Evolutionary conservation across 1,140 invertebrate genomes (phyloP).

Genomic region (Bombus soroeensis): DNA sequence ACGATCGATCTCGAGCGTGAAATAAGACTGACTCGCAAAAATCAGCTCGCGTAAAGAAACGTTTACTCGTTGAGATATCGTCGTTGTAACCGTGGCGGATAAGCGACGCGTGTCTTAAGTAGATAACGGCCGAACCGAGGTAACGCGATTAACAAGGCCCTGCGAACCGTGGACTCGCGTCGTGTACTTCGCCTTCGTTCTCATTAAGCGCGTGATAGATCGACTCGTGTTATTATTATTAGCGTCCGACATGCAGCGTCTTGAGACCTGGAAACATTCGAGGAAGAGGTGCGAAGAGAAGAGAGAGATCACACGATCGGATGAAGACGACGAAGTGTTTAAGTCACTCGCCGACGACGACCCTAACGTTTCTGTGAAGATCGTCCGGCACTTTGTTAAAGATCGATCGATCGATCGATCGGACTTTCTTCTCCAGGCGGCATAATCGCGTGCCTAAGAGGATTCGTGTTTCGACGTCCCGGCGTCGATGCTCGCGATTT

Average conservation of each 20-base stretch:
- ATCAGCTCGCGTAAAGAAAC: background rate
- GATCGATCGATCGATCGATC: conserved; percentile 26
- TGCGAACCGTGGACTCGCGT: conserved; percentile 37
- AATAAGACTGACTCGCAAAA: background rate
- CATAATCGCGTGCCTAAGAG: background rate
- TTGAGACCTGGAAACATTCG: background rate
- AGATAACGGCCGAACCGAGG: conserved; percentile 42
- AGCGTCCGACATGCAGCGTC: conserved; percentile 32
- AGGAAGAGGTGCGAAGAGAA: background rate
- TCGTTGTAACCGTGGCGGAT: conserved; percentile 41
- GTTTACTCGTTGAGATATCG: conserved; percentile 30
- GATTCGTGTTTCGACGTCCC: background rate
- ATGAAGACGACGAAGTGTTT: conserved; percentile 1
- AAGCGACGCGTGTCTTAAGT: conserved; percentile 38
- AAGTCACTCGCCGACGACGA: background rate
- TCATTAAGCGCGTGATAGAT: conserved; percentile 63
- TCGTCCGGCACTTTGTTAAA: conserved; percentile 13
- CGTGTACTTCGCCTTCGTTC: conserved; percentile 53
- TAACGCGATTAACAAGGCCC: conserved; percentile 53
- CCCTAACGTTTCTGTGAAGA: conserved; percentile 17
- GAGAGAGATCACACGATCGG: background rate
- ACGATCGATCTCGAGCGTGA: too few relatives aligned
- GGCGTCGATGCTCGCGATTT: background rate
- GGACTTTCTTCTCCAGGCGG: background rate
- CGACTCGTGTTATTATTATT: conserved; percentile 59